phyloP scores from a whole-genome alignment of 2,888 invertebrate species.

The Drosophila leonis region DNA sequence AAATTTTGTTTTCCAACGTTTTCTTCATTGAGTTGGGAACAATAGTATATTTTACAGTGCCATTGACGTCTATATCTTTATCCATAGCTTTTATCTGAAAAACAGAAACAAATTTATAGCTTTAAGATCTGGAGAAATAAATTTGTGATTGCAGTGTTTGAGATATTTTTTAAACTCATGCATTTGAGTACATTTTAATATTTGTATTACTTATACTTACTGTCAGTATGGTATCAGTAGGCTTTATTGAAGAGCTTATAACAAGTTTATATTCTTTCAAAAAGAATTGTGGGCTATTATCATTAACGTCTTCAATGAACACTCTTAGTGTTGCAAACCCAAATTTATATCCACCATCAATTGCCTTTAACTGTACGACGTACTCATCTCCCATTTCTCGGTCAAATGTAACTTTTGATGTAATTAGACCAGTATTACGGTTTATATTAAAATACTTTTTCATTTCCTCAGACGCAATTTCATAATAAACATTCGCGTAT shows the following conservation, averaged over 20 bases:
- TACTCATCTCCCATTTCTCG: slow-evolving; percentile 89
- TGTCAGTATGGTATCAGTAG: slow-evolving; percentile 87
- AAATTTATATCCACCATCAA: slow-evolving; percentile 92
- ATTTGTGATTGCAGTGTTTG: not conserved
- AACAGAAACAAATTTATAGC: slow-evolving; percentile 10
- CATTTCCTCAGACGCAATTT: slow-evolving; percentile 91
- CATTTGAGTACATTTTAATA: not conserved
- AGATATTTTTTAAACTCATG: not conserved
- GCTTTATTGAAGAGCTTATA: slow-evolving; percentile 88
- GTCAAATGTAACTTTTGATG: slow-evolving; percentile 90
- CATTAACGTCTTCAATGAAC: slow-evolving; percentile 93
- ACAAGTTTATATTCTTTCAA: slow-evolving; percentile 92
- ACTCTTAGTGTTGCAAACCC: slow-evolving; percentile 92
- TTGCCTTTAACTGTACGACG: slow-evolving; percentile 92
- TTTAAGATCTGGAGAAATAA: too few relatives aligned
- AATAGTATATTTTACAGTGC: slow-evolving; percentile 91
- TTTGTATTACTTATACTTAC: slow-evolving; percentile 81
- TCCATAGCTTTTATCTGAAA: slow-evolving; percentile 90
- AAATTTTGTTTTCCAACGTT: slow-evolving; percentile 89
- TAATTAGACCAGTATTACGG: slow-evolving; percentile 89
- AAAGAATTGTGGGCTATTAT: slow-evolving; percentile 92
- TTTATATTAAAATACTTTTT: slow-evolving; percentile 91
- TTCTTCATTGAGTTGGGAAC: slow-evolving; percentile 89
- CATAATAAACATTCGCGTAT: slow-evolving; percentile 91
- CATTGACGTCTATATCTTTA: slow-evolving; percentile 90